Evolutionary conservation across 2,888 invertebrate genomes (phyloP).

Genomic region (Macaria liturata): DNA sequence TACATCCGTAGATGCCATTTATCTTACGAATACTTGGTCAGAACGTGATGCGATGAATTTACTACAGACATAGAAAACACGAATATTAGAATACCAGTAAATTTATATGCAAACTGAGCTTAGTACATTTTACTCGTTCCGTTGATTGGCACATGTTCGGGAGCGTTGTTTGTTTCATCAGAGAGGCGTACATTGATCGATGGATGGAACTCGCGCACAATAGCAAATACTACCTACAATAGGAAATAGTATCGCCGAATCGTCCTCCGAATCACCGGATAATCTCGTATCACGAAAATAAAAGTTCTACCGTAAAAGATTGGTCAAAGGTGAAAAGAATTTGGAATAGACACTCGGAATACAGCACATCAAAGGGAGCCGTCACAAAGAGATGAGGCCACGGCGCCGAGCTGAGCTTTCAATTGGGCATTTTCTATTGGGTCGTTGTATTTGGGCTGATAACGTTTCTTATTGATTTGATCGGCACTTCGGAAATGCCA

Average conservation of each 20-base stretch:
- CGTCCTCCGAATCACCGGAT: neutral
- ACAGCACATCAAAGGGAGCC: slow-evolving; percentile 54
- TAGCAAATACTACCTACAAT: slow-evolving; percentile 5
- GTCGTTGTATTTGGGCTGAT: slow-evolving; percentile 25
- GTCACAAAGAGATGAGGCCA: slow-evolving; percentile 55
- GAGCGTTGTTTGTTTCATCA: too few species aligned
- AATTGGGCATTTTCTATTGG: slow-evolving; percentile 32
- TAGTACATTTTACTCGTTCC: too few species aligned
- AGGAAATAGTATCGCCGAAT: neutral
- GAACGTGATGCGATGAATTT: too few species aligned
- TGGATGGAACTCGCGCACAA: neutral
- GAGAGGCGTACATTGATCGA: too few species aligned
- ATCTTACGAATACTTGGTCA: slow-evolving; percentile 15
- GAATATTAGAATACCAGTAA: too few species aligned
- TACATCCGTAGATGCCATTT: slow-evolving; percentile 32
- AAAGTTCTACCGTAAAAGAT: slow-evolving; percentile 36
- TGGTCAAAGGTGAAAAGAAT: slow-evolving; percentile 64
- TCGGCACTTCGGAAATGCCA: slow-evolving; percentile 35
- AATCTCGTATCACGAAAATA: slow-evolving; percentile 34
- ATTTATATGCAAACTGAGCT: too few species aligned
- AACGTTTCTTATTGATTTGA: slow-evolving; percentile 41
- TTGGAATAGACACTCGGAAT: slow-evolving; percentile 49
- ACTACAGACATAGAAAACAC: too few species aligned
- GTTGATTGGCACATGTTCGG: too few species aligned
- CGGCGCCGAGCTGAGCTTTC: slow-evolving; percentile 38